phyloP scores from a whole-genome alignment of 1,140 invertebrate genomes.

The Heliconius himera region DNA sequence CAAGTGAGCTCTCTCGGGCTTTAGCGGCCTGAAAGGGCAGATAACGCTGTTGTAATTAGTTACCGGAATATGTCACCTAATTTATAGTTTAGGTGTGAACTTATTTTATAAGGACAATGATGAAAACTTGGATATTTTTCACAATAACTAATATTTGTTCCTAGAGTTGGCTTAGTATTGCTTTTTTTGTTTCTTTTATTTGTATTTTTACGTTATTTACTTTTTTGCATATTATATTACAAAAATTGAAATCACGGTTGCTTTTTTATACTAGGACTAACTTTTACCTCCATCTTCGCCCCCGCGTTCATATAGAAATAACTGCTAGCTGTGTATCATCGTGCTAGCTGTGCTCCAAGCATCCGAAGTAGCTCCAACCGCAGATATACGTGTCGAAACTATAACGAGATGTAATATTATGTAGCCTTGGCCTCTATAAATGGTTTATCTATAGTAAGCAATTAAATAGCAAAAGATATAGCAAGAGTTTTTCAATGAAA shows the following conservation, averaged over 20 bases:
- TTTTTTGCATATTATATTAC: no score
- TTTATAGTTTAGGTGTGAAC: slow-evolving; percentile 10
- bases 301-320: no score
- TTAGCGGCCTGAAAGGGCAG: slow-evolving; percentile 28
- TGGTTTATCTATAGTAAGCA: no score
- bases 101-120: neutral
- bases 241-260: no score
- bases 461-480: no score
- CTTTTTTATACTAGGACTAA: no score
- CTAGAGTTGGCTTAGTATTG: neutral
- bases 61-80: slow-evolving; percentile 16
- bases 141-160: neutral
- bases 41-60: slow-evolving; percentile 22
- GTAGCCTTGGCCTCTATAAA: neutral
- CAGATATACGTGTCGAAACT: no score
- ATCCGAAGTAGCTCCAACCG: no score
- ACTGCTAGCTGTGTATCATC: no score
- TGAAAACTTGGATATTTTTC: neutral
- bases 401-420: neutral
- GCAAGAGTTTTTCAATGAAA: no score
- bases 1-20: slow-evolving; percentile 27
- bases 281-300: no score
- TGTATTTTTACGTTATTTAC: neutral
- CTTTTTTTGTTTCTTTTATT: neutral
- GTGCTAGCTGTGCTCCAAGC: no score